Percentiles rank a stretch among this genome's conserved stretches.
Evolutionary conservation across 2,113 vertebrate species (phyloP).

Genomic region (Nothoprocta perdicaria): DNA sequence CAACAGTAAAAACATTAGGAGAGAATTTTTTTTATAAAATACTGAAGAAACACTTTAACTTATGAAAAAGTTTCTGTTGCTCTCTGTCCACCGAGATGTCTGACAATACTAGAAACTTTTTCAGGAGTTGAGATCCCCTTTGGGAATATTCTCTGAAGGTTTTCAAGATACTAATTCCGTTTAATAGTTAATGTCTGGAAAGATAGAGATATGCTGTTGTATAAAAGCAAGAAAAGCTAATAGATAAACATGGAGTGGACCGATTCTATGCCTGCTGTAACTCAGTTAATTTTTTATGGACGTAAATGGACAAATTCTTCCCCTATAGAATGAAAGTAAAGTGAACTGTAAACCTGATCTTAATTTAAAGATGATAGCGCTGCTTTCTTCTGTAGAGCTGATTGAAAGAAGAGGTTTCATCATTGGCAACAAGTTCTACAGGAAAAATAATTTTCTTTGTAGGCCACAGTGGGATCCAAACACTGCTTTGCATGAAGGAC

Average conservation of each 20-base stretch:
- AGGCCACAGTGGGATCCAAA: conserved; percentile 63
- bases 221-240: not conserved
- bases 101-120: not conserved
- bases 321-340: not conserved
- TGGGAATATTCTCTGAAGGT: not conserved
- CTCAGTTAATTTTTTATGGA: not conserved
- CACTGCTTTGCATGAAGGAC: conserved; percentile 44
- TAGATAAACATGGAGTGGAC: not conserved
- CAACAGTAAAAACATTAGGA: not conserved
- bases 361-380: not conserved
- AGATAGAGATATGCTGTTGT: not conserved
- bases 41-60: not conserved
- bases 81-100: not conserved
- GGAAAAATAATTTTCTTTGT: conserved; percentile 29
- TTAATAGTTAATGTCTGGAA: not conserved
- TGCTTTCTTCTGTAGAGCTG: not conserved
- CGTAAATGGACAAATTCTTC: not conserved
- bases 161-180: not conserved
- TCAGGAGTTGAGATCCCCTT: not conserved
- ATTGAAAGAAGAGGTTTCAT: not conserved
- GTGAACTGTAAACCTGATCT: not conserved
- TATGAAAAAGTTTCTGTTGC: not conserved
- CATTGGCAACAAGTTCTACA: not conserved
- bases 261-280: not conserved
- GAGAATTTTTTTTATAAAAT: not conserved